Base-by-base conservation (phyloP, 2,888 invertebrate genomes). In the Clusia tigrina region DNA sequence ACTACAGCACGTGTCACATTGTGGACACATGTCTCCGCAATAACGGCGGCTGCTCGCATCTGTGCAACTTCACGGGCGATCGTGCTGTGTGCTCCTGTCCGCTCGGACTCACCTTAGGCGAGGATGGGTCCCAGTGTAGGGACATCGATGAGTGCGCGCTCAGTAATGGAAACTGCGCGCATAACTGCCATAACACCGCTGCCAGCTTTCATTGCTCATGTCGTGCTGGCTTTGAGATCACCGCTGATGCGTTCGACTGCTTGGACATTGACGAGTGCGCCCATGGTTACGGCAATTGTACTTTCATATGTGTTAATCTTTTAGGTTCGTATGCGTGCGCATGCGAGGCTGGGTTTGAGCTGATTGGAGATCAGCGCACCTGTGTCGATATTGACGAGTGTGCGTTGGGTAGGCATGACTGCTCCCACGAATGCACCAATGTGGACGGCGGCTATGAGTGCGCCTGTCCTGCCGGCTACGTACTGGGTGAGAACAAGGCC, bases 131-230 rank as follows among this genome's bases (percentile, higher is more conserved):
- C 77, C 83, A 84, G 42, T 86, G 86, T 63, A 63, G 78, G 1
- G 86, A 86, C 76, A 77, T 85, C 51, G 83, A 89, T 76, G 83
- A 82, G 72, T 90, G 90, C 71, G 69, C 78, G 2, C 78, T 83
- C 56, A 67, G 67, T 1, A 87, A 88, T 69, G 88, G 87, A 1
- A 88, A 87, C 32, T 91, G 91, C 78, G 87, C 87, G 2, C 88
- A 89, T 67, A 70, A 68, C 12, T 89, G 89, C 70, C 70, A 76
- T 5, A 88, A 89, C 69, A 78, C 74, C 9, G 74, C 82, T 5
- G 88, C 88, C 10, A 80, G 85, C 58, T 87, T 82, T 71, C 70
- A 79, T 37, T 89, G 89, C 71, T 74, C 77, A 56, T 89, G 88
- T 67, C 79, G 84, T 1, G 62, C 74, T 2, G 86, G 86, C 46